Conservation (phyloP, 2,797 vertebrate genomes). For the Phataginus tetradactyla region DNA sequence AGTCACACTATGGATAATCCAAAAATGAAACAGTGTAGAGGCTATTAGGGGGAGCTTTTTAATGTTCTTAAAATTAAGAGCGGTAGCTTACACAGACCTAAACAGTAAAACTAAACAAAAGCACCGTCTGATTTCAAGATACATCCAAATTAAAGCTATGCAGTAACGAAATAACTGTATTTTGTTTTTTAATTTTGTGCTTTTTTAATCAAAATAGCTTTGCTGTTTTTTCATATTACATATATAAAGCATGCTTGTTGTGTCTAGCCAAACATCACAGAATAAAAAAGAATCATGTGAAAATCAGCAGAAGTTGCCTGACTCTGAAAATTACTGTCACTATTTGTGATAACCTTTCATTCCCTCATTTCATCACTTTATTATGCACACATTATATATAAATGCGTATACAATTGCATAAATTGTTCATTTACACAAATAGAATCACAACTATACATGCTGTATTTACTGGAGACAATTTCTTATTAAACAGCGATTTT, state of each 20-base stretch:
- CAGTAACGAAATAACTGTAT: not conserved
- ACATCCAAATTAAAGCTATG: not conserved
- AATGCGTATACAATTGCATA: not conserved
- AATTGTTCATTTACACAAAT: not conserved
- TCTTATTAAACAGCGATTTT: not conserved
- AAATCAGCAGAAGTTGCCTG: not conserved
- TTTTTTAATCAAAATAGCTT: constrained; percentile 16
- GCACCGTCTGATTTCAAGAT: not conserved
- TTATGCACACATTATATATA: not conserved
- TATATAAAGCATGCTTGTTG: not conserved
- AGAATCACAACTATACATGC: not conserved
- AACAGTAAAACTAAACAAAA: not conserved
- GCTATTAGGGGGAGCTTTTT: not conserved
- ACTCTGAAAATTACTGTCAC: not conserved
- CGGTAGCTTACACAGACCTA: not conserved
- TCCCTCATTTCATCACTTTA: not conserved
- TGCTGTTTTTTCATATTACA: not conserved
- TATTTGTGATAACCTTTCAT: not conserved
- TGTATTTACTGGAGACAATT: no score
- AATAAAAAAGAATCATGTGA: not conserved
- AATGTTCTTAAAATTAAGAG: constrained; percentile 36
- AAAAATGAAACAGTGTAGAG: not conserved
- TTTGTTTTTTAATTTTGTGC: not conserved
- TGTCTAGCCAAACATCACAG: not conserved
- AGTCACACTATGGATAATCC: not conserved